Percentiles rank a stretch among this genome's conserved stretches.
Conservation (phyloP, 1,140 invertebrate species). For the Ectropis grisescens region DNA sequence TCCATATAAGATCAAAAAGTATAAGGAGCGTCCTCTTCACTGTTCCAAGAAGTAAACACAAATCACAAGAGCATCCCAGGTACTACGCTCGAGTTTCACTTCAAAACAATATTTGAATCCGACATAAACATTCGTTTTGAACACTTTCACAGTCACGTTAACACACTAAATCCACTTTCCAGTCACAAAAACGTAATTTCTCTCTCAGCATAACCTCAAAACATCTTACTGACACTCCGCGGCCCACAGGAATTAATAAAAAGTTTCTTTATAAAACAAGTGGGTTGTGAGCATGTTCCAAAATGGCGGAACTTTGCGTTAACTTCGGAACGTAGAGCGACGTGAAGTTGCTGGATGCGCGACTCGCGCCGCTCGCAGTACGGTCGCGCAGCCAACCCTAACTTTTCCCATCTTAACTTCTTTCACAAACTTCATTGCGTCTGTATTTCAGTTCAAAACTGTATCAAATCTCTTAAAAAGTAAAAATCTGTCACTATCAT, state of each 20-base stretch:
- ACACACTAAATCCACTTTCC: constrained; percentile 29
- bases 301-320: constrained; percentile 72
- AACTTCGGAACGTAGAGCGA: constrained; percentile 70
- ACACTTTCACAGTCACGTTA: constrained; percentile 19
- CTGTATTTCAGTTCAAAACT: constrained; percentile 29
- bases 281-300: constrained; percentile 72
- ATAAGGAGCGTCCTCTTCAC: constrained; percentile 35
- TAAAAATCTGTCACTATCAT: constrained; percentile 18
- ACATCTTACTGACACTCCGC: constrained; percentile 69
- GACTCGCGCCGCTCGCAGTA: constrained; percentile 34
- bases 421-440: constrained; percentile 50
- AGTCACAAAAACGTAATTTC: constrained; percentile 50
- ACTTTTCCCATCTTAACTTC: constrained; percentile 57
- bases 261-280: constrained; percentile 73
- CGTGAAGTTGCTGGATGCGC: constrained; percentile 67
- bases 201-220: constrained; percentile 64
- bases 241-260: constrained; percentile 72
- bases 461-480: constrained; percentile 24
- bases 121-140: constrained; percentile 42
- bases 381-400: constrained; percentile 49
- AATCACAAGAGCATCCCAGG: constrained; percentile 51
- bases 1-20: constrained; percentile 45
- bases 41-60: constrained; percentile 56
- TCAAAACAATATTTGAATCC: constrained; percentile 62
- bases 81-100: constrained; percentile 56